phyloP scores from a whole-genome alignment of 2,113 vertebrate species.

The Neopipo cinnamomea region DNA sequence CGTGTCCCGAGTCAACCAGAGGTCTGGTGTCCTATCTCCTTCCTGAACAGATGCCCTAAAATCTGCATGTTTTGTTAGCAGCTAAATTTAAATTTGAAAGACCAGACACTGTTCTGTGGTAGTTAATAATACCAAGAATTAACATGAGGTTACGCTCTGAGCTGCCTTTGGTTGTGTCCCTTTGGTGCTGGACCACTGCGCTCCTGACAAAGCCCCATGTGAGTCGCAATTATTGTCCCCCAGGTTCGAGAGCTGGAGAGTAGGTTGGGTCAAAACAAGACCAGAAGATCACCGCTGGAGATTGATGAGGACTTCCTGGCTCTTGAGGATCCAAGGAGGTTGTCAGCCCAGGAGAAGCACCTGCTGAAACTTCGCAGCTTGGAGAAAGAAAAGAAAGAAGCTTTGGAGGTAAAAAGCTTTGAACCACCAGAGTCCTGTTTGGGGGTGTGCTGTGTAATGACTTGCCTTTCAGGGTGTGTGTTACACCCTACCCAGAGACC shows the following conservation, averaged over 20 bases:
- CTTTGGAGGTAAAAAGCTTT: constrained; percentile 77
- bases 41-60: background rate
- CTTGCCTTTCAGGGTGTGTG: background rate
- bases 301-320: constrained; percentile 63
- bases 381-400: constrained; percentile 85
- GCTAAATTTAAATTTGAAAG: background rate
- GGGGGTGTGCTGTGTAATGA: background rate
- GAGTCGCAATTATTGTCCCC: background rate
- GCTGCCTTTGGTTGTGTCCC: background rate
- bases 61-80: background rate
- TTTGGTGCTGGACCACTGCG: background rate
- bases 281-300: constrained; percentile 36
- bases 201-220: background rate
- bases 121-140: background rate
- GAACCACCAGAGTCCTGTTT: background rate
- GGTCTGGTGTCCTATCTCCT: background rate
- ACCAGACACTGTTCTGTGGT: background rate
- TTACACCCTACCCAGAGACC: background rate
- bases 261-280: constrained; percentile 75
- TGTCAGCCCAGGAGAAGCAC: constrained; percentile 80
- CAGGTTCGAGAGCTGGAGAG: constrained; percentile 90
- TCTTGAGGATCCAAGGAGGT: constrained; percentile 61
- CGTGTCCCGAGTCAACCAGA: background rate
- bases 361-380: constrained; percentile 80
- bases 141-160: background rate